Evolutionary conservation across 2,113 vertebrate species (phyloP), one percentile per base, ranked within the genome.

Genomic region (Sorex araneus): DNA sequence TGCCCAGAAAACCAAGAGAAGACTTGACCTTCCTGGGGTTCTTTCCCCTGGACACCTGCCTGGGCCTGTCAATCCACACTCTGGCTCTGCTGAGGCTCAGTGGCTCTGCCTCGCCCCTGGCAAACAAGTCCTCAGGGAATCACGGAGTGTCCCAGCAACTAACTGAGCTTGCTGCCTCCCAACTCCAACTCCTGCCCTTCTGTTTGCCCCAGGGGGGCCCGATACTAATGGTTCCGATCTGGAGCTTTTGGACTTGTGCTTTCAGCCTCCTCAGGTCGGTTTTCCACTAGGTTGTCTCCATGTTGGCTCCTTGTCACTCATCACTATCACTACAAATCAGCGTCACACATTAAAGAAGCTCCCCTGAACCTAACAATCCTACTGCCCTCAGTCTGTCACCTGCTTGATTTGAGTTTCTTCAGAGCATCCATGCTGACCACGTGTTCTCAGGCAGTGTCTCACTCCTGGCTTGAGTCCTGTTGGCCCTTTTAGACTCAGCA

Each of bases 401-500:
- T 36, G n/a, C 13, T 69, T 40, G 43, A 50, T 80, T 92, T 81
- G 81, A 63, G 67, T 81, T 93, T 86, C 84, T 89, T 76, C 34
- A 40, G 19, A 87, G 70, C 8, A 43, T 32, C 60, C 32, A 76
- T 67, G 70, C 94, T 36, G 23, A 50, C 84, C 40, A 23, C 18
- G 45, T 70, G 40, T 90, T 84, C 64, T 32, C 54, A 63, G 27
- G 10, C 73, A 36, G 8, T 82, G 30, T 12, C 47, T 12, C 30
- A 64, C 8, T 78, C 50, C 43, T 50, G 47, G 84, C 87, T 86
- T 69, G 36, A 83, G 64, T 18, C 3, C 47, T 32, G 34, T 45
- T 64, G 21, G 43, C 60, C 43, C 36, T 9, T 76, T 34, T 15
- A 66, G 76, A 40, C n/a, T 74, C 34, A 60, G 69, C 57, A 86